phyloP scores from a whole-genome alignment of 2,797 vertebrate genomes.

The Falco biarmicus region DNA sequence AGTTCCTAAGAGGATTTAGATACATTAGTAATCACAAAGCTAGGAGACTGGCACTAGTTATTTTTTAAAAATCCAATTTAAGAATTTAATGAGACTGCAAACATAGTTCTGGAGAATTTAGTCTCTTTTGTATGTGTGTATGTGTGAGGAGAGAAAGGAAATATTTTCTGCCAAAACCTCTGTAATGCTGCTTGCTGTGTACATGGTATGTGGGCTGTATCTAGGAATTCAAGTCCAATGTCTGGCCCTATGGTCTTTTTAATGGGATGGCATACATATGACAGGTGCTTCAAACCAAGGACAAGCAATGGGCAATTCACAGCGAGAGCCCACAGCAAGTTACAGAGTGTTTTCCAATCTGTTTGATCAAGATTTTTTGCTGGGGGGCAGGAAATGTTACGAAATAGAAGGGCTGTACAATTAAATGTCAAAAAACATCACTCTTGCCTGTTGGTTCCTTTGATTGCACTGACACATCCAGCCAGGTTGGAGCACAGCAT shows the following conservation, averaged over 20 bases:
- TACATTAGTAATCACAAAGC: not conserved
- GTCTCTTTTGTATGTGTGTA: not conserved
- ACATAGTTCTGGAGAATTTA: not conserved
- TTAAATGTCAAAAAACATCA: not conserved
- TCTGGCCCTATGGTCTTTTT: not conserved
- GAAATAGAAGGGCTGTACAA: not conserved
- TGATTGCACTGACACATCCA: not conserved
- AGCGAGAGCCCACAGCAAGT: not conserved
- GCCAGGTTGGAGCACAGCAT: not conserved
- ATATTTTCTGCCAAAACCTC: not conserved
- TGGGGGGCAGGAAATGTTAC: not conserved
- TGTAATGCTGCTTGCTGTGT: not conserved
- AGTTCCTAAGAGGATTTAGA: constrained; percentile 38
- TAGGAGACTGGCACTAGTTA: not conserved
- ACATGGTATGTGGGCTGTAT: not conserved
- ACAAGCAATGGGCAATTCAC: not conserved
- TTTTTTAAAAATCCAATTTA: not conserved
- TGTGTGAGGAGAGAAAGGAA: not conserved
- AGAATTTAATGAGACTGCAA: not conserved
- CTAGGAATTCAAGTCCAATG: not conserved
- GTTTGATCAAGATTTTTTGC: not conserved
- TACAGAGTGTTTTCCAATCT: not conserved
- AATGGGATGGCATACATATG: not conserved
- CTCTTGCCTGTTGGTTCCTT: not conserved
- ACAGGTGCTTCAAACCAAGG: not conserved